Evolutionary conservation across 2,113 vertebrate genomes (phyloP).

Genomic region (Cynocephalus volans): DNA sequence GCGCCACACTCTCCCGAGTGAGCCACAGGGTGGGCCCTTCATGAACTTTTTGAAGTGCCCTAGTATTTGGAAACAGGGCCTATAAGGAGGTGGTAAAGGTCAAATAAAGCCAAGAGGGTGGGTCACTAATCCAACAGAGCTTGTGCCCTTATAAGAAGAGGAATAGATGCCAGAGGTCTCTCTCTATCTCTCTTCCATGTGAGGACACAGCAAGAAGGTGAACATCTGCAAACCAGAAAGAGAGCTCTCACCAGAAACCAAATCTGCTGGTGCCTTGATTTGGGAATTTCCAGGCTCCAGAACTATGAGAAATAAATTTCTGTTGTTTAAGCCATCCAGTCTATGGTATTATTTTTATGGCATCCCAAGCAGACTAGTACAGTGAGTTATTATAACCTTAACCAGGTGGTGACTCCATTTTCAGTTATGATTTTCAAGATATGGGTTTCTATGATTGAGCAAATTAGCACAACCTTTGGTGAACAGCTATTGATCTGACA

Average conservation of each 20-base stretch:
- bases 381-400: background rate
- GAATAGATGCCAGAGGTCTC: background rate
- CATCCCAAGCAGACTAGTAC: background rate
- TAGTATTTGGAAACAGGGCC: background rate
- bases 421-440: background rate
- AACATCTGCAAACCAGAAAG: background rate
- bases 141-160: background rate
- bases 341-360: background rate
- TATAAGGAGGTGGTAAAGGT: background rate
- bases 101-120: background rate
- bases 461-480: background rate
- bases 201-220: background rate
- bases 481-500: background rate
- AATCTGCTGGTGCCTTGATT: background rate
- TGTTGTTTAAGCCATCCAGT: background rate
- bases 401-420: background rate
- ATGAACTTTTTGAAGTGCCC: too few relatives aligned
- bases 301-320: background rate
- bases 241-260: background rate
- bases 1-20: too few relatives aligned
- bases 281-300: background rate
- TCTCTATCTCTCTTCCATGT: too few relatives aligned
- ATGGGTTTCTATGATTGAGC: background rate
- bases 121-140: background rate
- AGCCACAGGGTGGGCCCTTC: too few relatives aligned